Conservation (phyloP, 2,113 vertebrate genomes). For the Hyaena hyaena region DNA sequence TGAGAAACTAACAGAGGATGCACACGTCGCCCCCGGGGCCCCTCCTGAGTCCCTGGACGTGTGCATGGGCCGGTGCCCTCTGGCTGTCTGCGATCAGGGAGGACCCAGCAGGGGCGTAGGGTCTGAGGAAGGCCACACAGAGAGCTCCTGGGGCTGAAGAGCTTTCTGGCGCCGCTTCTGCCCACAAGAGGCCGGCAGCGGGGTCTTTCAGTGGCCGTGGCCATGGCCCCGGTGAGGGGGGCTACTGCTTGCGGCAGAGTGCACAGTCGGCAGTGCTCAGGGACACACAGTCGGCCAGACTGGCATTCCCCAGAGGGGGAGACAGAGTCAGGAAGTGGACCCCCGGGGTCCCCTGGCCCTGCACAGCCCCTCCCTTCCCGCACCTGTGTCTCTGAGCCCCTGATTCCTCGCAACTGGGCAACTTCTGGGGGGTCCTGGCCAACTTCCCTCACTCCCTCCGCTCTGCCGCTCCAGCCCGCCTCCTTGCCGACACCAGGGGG, state of each 20-base stretch:
- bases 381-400: background rate
- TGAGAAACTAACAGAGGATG: background rate
- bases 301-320: background rate
- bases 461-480: background rate
- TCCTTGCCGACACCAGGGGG: background rate
- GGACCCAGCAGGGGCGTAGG: background rate
- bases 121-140: too few relatives aligned
- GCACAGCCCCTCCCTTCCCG: background rate
- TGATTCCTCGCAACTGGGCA: background rate
- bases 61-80: background rate
- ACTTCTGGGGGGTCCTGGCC: background rate
- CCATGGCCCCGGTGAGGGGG: background rate
- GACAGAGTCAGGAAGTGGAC: background rate
- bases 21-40: background rate
- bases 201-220: background rate
- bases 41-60: accelerated
- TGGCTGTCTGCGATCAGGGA: background rate
- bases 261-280: too few relatives aligned
- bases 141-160: background rate
- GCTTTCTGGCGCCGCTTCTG: background rate
- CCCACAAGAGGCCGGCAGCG: background rate
- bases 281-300: background rate
- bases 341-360: background rate
- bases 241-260: background rate
- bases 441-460: background rate